Base-by-base conservation (phyloP, 92 coral and sea anemone genomes). In the Paramuricea clavata region DNA sequence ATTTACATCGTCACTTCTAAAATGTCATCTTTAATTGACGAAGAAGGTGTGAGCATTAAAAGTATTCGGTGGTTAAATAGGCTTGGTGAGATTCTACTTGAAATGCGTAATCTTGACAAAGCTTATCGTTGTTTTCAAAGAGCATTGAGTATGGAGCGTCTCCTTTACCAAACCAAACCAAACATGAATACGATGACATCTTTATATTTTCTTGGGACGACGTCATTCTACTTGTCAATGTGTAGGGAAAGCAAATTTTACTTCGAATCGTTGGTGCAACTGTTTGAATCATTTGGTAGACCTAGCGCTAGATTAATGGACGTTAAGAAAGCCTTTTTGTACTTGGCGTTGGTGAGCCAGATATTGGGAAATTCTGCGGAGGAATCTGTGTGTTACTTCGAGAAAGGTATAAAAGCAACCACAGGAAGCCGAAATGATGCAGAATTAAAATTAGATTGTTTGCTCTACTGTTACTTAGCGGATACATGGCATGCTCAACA, bases 21-120 rank as follows among this genome's bases (percentile, higher is more conserved):
- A 47, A 22, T 74, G 6, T 5, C 35, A 23, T 9, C 62, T 1
- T 47, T 74, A 21, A 43, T 74, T 19, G 61, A 74, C 3, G 41
- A 47, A 30, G 81, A 74, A 28, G 81, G 81, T 5, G 21, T 74
- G 0, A 74, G 81, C 26, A 50, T 41, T 15, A 43, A 27, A 44
- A 50, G 81, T n/a, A 6, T 74, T 12, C 19, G 15, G n/a, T 74
- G 60, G 35, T 35, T 74, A 47, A 74, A 74, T 19, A 49, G 21
- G n/a, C 81, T 74, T n/a, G n/a, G n/a, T n/a, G n/a, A n/a, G n/a
- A n/a, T n/a, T n/a, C n/a, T n/a, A n/a, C n/a, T n/a, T n/a, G n/a
- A n/a, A n/a, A n/a, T n/a, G n/a, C n/a, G n/a, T n/a, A n/a, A n/a
- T n/a, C n/a, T n/a, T n/a, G n/a, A n/a, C n/a, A n/a, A n/a, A n/a